Conservation (phyloP, 2,113 vertebrate species). For the Pachyramphus minor region DNA sequence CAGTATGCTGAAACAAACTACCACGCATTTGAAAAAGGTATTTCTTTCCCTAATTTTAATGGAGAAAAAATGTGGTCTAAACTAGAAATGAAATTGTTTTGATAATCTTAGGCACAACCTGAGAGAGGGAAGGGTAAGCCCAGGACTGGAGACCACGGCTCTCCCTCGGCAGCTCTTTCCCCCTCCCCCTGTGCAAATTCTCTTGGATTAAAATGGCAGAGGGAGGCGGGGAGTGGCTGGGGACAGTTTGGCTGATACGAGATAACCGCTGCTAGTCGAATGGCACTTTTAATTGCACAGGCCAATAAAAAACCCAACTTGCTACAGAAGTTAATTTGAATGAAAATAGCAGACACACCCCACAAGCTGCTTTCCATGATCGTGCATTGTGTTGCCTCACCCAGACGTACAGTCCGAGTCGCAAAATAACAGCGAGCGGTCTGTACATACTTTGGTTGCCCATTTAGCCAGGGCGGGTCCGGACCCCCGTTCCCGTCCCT, state of each 20-base stretch:
- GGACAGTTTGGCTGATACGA: slow-evolving; percentile 24
- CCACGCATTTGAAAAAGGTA: background rate
- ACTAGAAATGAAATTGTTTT: background rate
- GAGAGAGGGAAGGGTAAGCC: background rate
- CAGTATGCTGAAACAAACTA: background rate
- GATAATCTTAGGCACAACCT: background rate
- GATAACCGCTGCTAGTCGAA: slow-evolving; percentile 38
- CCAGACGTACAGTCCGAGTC: background rate
- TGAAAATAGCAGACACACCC: slow-evolving; percentile 35
- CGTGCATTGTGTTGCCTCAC: background rate
- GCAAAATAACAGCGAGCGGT: background rate
- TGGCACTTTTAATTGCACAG: background rate
- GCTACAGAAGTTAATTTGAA: slow-evolving; percentile 40
- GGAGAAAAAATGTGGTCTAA: background rate
- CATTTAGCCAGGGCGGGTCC: background rate
- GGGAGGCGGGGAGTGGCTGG: slow-evolving; percentile 38
- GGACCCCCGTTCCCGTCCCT: accelerated
- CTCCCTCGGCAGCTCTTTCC: background rate
- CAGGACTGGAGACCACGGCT: background rate
- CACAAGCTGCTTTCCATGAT: background rate
- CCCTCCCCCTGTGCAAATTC: slow-evolving; percentile 42
- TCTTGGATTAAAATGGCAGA: slow-evolving; percentile 48
- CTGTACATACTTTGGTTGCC: background rate
- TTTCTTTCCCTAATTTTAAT: background rate
- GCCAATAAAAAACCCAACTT: background rate